Evolutionary conservation across 2,113 vertebrate species (phyloP).

Genomic region (Scomber colias): DNA sequence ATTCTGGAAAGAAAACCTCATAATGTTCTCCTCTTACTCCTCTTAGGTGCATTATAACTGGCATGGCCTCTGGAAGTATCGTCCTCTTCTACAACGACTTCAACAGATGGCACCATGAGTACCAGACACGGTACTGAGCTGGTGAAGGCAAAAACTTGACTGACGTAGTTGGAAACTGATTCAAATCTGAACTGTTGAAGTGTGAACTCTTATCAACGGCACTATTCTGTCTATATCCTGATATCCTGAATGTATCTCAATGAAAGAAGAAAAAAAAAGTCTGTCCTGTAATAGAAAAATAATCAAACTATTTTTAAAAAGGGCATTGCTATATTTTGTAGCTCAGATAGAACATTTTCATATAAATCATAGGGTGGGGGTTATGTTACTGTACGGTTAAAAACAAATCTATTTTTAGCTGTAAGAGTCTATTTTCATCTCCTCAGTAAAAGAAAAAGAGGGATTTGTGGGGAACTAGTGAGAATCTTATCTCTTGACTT

Average conservation of each 20-base stretch:
- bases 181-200: slow-evolving; percentile 21
- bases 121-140: slow-evolving; percentile 95
- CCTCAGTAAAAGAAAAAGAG: slow-evolving; percentile 75
- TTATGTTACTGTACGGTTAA: slow-evolving; percentile 90
- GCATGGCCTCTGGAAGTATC: slow-evolving; percentile 98
- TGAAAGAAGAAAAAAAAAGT: slow-evolving; percentile 43
- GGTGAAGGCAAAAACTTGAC: slow-evolving; percentile 5
- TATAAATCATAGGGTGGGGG: slow-evolving; percentile 85
- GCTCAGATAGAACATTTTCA: slow-evolving; percentile 87
- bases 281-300: slow-evolving; percentile 82
- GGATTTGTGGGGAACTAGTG: slow-evolving; percentile 71
- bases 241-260: slow-evolving; percentile 88
- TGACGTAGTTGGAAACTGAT: slow-evolving; percentile 10
- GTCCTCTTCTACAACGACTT: slow-evolving; percentile 99
- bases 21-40: not conserved
- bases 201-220: slow-evolving; percentile 63
- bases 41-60: slow-evolving; percentile 94
- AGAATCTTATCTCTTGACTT: slow-evolving; percentile 66
- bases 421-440: slow-evolving; percentile 98
- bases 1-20: not conserved
- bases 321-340: slow-evolving; percentile 99
- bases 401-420: slow-evolving; percentile 96
- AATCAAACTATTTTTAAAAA: slow-evolving; percentile 96
- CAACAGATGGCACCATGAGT: slow-evolving; percentile 98
- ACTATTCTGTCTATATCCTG: slow-evolving; percentile 81